Conservation (phyloP, 2,797 vertebrate genomes). For the Takifugu rubripes region DNA sequence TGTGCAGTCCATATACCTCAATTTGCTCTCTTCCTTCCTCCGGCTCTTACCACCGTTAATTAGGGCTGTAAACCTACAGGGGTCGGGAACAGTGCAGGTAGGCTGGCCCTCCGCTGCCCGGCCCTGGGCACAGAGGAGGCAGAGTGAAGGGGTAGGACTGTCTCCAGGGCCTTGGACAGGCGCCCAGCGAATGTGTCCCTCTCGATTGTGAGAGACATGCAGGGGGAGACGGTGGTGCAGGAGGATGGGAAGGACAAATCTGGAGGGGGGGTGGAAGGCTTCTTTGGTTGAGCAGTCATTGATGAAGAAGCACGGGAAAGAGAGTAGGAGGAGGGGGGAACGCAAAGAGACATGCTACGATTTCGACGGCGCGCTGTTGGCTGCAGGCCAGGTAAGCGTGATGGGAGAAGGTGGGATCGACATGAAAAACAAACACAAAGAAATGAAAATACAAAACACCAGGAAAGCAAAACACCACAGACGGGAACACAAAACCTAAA, state of each 20-base stretch:
- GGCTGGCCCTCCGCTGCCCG: constrained; percentile 90
- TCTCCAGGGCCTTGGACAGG: constrained; percentile 96
- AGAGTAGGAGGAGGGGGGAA: constrained; percentile 85
- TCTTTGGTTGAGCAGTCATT: constrained; percentile 70
- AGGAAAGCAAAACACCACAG: constrained; percentile 13
- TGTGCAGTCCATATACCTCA: constrained; percentile 9
- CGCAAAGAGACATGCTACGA: constrained; percentile 98
- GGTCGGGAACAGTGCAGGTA: constrained; percentile 93
- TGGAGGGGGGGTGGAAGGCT: constrained; percentile 87
- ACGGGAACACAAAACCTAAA: not conserved
- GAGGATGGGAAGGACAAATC: constrained; percentile 76
- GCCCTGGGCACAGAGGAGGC: constrained; percentile 83
- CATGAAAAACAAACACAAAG: constrained; percentile 56
- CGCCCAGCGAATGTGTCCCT: constrained; percentile 92
- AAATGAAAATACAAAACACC: constrained; percentile 36
- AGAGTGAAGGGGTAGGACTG: constrained; percentile 91
- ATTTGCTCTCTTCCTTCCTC: constrained; percentile 27
- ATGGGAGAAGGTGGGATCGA: constrained; percentile 43
- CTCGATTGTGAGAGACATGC: constrained; percentile 75
- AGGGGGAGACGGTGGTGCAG: constrained; percentile 72
- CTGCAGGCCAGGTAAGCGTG: constrained; percentile 54
- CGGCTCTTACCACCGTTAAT: constrained; percentile 48
- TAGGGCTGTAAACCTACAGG: constrained; percentile 84
- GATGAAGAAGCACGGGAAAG: constrained; percentile 57
- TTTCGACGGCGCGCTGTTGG: constrained; percentile 74